A percentile compares a stretch with the other conserved stretches of the same genome.
These are phyloP conservation scores for Drosophila kepulauana DNA, from an alignment of 1,140 invertebrate species.

Conservation along the genomic window DNA sequence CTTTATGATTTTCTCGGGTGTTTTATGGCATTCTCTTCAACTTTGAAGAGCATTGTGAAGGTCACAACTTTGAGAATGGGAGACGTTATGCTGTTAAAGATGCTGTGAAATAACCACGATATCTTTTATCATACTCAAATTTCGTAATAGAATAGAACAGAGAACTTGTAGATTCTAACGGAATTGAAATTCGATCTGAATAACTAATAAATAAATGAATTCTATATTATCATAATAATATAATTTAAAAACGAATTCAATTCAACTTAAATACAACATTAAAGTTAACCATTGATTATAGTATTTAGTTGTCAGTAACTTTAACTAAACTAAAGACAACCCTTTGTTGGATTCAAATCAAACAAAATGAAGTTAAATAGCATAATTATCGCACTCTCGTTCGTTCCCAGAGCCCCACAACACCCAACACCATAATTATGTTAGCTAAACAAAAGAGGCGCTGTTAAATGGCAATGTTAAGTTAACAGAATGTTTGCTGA, in stretches of 20 bases:
- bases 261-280: background rate
- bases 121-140: background rate
- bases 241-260: background rate
- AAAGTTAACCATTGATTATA: conserved; percentile 2
- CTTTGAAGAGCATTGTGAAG: conserved; percentile 26
- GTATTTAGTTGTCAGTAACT: conserved; percentile 2
- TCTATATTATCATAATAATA: background rate
- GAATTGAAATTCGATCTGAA: background rate
- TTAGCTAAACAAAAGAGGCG: conserved; percentile 3
- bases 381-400: conserved; percentile 59
- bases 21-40: conserved; percentile 25
- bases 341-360: conserved; percentile 46
- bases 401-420: conserved; percentile 14
- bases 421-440: conserved; percentile 9
- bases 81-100: background rate
- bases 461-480: conserved; percentile 5
- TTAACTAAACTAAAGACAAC: conserved; percentile 15
- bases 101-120: conserved; percentile 10
- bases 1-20: conserved; percentile 1
- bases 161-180: background rate
- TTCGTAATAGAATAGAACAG: conserved; percentile 3
- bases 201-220: background rate
- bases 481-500: conserved; percentile 29
- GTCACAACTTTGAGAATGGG: conserved; percentile 27
- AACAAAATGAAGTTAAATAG: conserved; percentile 51